phyloP scores from a whole-genome alignment of 2,888 invertebrate species.

The Pristionchus arcanus region DNA sequence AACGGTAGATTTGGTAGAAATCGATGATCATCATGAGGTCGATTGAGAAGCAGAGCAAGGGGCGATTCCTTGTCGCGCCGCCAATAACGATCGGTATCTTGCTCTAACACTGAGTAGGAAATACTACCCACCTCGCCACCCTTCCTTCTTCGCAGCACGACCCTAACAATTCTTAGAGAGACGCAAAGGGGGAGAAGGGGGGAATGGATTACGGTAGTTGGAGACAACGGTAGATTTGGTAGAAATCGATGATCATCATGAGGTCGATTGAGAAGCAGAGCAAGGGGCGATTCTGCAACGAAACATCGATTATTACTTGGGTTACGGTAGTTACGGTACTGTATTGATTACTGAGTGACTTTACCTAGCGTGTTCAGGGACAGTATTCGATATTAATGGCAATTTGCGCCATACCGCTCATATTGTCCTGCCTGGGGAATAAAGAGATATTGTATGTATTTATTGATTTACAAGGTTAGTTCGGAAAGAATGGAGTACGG shows the following conservation, averaged over 20 bases:
- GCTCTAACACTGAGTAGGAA: too few relatives aligned
- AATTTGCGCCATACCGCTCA: conserved; percentile 44
- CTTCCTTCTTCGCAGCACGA: too few relatives aligned
- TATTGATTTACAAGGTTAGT: background rate
- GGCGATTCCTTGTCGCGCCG: too few relatives aligned
- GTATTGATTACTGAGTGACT: background rate
- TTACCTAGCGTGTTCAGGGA: conserved; percentile 32
- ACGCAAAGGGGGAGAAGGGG: background rate
- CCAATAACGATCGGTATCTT: too few relatives aligned
- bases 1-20: background rate
- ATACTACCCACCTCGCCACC: too few relatives aligned
- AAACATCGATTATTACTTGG: background rate
- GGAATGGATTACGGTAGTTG: background rate
- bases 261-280: background rate
- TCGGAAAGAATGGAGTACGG: background rate
- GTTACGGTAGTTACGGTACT: background rate
- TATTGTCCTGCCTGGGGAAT: conserved; percentile 43
- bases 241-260: background rate
- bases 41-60: background rate
- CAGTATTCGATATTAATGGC: conserved; percentile 40
- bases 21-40: background rate
- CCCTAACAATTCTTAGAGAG: too few relatives aligned
- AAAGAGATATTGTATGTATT: background rate
- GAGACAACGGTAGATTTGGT: background rate
- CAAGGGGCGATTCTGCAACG: background rate